Conservation (phyloP, 2,113 vertebrate genomes). For the Australoheros scitulus region DNA sequence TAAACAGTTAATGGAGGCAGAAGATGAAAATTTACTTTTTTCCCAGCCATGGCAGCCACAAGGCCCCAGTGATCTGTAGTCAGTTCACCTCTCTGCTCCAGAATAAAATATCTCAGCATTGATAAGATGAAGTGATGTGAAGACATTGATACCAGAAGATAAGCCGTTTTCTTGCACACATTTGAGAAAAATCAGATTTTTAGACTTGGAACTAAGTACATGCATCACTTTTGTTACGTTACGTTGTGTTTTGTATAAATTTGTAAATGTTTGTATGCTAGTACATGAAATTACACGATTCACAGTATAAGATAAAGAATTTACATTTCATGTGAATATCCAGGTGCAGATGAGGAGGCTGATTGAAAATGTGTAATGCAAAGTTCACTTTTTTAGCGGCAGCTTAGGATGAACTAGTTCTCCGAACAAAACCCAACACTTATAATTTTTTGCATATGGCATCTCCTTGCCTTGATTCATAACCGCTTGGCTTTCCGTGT, state of each 20-base stretch:
- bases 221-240: background rate
- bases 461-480: background rate
- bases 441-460: fast-evolving
- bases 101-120: background rate
- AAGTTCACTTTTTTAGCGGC: fast-evolving
- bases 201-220: background rate
- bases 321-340: background rate
- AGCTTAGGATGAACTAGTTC: background rate
- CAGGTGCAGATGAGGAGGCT: background rate
- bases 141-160: too few relatives aligned
- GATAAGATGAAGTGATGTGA: background rate
- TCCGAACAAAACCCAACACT: background rate
- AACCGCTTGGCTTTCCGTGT: background rate
- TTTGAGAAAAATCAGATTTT: background rate
- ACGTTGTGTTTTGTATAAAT: too few relatives aligned
- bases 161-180: background rate
- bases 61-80: background rate
- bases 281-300: background rate
- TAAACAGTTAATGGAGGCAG: background rate
- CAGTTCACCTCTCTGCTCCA: background rate
- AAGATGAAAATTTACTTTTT: background rate
- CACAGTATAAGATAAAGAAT: background rate
- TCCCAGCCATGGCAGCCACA: background rate
- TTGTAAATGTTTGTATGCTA: background rate
- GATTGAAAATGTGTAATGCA: background rate